A percentile compares a stretch with the other conserved stretches of the same genome.
phyloP scores from a whole-genome alignment of 1,140 invertebrate genomes.

The Hylyphantes graminicola region DNA sequence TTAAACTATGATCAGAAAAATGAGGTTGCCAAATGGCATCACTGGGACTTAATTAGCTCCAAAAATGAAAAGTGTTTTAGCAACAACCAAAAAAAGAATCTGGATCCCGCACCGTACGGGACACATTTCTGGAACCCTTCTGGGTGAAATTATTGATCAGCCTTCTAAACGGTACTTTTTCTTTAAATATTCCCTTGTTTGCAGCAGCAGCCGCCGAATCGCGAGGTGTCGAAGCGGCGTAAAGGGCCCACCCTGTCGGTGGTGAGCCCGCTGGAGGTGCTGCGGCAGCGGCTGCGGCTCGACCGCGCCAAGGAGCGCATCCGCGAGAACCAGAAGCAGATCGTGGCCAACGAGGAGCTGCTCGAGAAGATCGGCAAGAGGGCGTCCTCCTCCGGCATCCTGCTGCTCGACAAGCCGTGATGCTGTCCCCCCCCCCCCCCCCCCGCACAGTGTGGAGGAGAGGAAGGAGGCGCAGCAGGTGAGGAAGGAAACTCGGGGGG shows the following conservation, averaged over 20 bases:
- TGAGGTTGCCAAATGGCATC: too few species aligned
- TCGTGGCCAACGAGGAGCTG: constrained; percentile 70
- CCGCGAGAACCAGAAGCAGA: constrained; percentile 73
- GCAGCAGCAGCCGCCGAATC: constrained; percentile 12
- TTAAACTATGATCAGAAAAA: too few species aligned
- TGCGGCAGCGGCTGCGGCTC: constrained; percentile 78
- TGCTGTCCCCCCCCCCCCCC: too few species aligned
- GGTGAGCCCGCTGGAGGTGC: constrained; percentile 81
- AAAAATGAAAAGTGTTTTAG: too few species aligned
- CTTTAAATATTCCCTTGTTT: not conserved
- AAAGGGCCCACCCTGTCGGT: constrained; percentile 77
- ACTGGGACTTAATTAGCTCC: too few species aligned
- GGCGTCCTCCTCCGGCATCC: constrained; percentile 2
- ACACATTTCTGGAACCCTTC: too few species aligned
- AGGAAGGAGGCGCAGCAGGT: too few species aligned
- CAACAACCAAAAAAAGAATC: too few species aligned
- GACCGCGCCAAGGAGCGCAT: constrained; percentile 80
- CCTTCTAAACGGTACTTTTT: not conserved
- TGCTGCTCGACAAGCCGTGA: not conserved
- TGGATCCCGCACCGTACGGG: too few species aligned
- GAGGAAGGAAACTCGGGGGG: too few species aligned
- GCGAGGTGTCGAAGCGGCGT: constrained; percentile 45
- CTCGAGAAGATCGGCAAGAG: constrained; percentile 70
- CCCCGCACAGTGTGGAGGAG: too few species aligned
- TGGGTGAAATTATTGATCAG: not conserved